These are phyloP conservation scores for Amphiprion percula DNA, from an alignment of 2,113 vertebrate species.

Conservation along the genomic window DNA sequence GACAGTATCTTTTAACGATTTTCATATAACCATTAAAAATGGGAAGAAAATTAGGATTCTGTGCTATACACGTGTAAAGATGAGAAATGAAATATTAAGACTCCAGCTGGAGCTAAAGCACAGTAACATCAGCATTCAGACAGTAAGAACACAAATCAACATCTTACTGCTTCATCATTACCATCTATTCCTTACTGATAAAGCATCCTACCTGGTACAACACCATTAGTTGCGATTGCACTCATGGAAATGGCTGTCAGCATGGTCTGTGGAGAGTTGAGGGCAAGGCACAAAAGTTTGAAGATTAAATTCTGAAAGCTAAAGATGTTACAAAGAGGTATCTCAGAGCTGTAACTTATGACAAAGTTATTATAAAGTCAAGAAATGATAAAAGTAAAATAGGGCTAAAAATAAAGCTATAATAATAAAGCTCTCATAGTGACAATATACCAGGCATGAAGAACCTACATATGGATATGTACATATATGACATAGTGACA, in stretches of 20 bases:
- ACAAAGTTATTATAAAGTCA: background rate
- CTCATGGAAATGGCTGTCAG: conserved; percentile 99
- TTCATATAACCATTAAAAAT: too few relatives aligned
- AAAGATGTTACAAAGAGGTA: background rate
- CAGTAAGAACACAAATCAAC: too few relatives aligned
- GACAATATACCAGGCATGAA: too few relatives aligned
- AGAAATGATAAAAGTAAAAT: background rate
- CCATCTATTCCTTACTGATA: background rate
- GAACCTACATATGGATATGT: too few relatives aligned
- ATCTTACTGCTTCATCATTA: background rate
- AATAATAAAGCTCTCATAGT: too few relatives aligned
- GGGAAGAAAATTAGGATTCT: background rate
- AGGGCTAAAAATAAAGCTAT: too few relatives aligned
- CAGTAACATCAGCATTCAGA: too few relatives aligned
- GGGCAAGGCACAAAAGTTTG: background rate
- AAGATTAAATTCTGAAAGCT: background rate
- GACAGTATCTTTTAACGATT: too few relatives aligned
- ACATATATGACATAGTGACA: too few relatives aligned
- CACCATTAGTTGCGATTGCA: conserved; percentile 96
- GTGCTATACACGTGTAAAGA: too few relatives aligned
- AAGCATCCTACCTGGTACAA: conserved; percentile 90
- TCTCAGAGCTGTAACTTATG: background rate
- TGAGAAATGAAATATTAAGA: too few relatives aligned
- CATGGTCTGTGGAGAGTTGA: conserved; percentile 88
- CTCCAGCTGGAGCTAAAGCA: too few relatives aligned